Base-by-base conservation (phyloP, 1,140 invertebrate genomes). In the Samia ricini region DNA sequence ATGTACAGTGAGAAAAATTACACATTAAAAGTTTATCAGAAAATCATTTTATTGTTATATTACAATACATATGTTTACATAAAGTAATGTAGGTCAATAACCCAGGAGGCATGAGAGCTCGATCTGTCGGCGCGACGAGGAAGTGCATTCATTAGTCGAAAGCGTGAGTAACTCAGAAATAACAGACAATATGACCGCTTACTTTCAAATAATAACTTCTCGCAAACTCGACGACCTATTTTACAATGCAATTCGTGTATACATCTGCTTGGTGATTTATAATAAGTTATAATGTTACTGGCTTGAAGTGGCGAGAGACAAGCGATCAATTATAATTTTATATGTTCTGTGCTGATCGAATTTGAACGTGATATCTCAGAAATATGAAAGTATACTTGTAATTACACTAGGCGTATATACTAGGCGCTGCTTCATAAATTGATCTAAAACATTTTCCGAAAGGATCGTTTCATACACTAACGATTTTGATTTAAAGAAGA, bases 111-210 rank as follows among this genome's bases (percentile, higher is more conserved):
- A 56, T 51, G 64, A 50, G 64, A 55, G 52, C 56, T 58, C 56
- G 49, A 64, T 61, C 54, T 60, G 55, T 26, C 23, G 26, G 42
- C 49, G 23, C 10, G 18, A 62, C 3, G 52, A 68, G 66, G 70
- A 72, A 72, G 58, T 72, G 63, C 64, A 72, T 57, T 72, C 58
- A 66, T 66, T 66, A 19, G 66, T 66, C 61, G 66, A 72, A 72
- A 72, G 70, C 70, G 70, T 72, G 70, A 66, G 70, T 72, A 72
- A 62, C 5, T 62, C 56, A 33, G n/a, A 20, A 63, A 56, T 56
- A 55, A 58, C 61, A 60, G 52, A 64, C 54, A 55, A 56, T 60
- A 60, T 65, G 20, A 36, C 24, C 49, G 33, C 22, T 60, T 59
- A 62, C 60, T 59, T 52, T 58, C 42, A 61, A 65, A 65, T 59